phyloP scores from a whole-genome alignment of 1,140 invertebrate genomes.

The Drosophila arawakana region DNA sequence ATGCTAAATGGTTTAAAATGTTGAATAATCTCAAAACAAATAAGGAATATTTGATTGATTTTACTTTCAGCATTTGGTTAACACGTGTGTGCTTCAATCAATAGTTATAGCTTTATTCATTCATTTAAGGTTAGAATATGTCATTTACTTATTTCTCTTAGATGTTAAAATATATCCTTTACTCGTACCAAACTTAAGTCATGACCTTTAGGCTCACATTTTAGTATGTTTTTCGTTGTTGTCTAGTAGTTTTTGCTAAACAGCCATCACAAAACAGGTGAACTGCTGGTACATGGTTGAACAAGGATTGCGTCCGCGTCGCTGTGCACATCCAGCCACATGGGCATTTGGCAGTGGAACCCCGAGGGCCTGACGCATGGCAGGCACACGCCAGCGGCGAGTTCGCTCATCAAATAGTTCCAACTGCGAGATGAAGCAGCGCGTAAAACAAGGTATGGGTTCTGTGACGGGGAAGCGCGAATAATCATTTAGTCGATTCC shows the following conservation, averaged over 20 bases:
- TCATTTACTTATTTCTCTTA: too few relatives aligned
- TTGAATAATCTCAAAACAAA: too few relatives aligned
- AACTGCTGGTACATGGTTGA: constrained; percentile 70
- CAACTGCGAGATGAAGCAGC: constrained; percentile 65
- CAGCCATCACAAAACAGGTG: constrained; percentile 65
- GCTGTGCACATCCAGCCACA: constrained; percentile 34
- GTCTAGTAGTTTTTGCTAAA: neutral
- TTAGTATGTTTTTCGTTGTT: too few relatives aligned
- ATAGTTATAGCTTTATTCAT: too few relatives aligned
- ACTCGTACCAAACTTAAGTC: too few relatives aligned
- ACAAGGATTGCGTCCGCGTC: constrained; percentile 55
- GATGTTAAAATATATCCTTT: too few relatives aligned
- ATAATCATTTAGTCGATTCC: constrained; percentile 53
- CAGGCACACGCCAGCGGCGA: constrained; percentile 59
- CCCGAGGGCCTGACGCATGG: constrained; percentile 58
- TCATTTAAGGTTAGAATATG: too few relatives aligned
- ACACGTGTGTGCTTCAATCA: too few relatives aligned
- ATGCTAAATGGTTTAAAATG: too few relatives aligned
- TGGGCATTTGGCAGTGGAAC: constrained; percentile 49
- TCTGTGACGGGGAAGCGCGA: constrained; percentile 55
- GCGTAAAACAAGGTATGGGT: constrained; percentile 74
- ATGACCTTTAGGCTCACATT: too few relatives aligned
- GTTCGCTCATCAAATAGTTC: constrained; percentile 62
- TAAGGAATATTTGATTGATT: too few relatives aligned
- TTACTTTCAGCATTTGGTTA: too few relatives aligned